These are phyloP conservation scores for Stylophora pistillata DNA, from an alignment of 64 coral and sea anemone genomes.

Conservation along the genomic window DNA sequence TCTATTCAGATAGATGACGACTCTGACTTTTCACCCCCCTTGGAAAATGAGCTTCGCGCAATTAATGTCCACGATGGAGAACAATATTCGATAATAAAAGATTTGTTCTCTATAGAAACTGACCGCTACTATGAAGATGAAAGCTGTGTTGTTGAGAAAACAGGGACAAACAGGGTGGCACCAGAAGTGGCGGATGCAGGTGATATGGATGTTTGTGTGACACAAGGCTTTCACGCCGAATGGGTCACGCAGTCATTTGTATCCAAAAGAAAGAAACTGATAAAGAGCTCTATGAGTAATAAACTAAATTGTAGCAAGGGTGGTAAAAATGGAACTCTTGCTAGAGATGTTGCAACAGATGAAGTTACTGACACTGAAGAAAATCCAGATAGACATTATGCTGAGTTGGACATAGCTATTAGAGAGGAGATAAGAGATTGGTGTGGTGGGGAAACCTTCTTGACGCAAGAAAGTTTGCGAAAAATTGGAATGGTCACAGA, in stretches of 20 bases:
- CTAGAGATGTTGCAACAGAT: too few species aligned
- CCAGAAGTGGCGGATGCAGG: not conserved
- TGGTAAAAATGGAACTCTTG: too few species aligned
- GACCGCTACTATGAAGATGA: not conserved
- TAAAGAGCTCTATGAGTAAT: too few species aligned
- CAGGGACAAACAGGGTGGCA: not conserved
- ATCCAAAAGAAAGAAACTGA: too few species aligned
- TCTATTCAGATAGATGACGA: not conserved
- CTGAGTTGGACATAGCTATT: too few species aligned
- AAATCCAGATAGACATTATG: too few species aligned
- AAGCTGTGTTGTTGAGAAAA: not conserved
- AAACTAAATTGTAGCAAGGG: too few species aligned
- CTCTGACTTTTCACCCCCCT: not conserved
- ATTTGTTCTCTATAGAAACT: not conserved
- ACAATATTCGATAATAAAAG: not conserved
- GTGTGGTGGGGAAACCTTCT: not conserved
- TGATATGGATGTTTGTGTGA: not conserved
- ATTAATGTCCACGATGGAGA: not conserved
- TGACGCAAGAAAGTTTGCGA: not conserved
- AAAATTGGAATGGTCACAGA: not conserved
- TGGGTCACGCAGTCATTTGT: too few species aligned
- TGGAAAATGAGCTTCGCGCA: not conserved
- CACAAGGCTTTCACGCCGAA: too few species aligned
- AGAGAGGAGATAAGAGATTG: too few species aligned
- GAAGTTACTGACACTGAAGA: too few species aligned